A percentile compares a stretch with the other conserved stretches of the same genome.
phyloP scores from a whole-genome alignment of 2,113 vertebrate genomes.

The Zonotrichia leucophrys region DNA sequence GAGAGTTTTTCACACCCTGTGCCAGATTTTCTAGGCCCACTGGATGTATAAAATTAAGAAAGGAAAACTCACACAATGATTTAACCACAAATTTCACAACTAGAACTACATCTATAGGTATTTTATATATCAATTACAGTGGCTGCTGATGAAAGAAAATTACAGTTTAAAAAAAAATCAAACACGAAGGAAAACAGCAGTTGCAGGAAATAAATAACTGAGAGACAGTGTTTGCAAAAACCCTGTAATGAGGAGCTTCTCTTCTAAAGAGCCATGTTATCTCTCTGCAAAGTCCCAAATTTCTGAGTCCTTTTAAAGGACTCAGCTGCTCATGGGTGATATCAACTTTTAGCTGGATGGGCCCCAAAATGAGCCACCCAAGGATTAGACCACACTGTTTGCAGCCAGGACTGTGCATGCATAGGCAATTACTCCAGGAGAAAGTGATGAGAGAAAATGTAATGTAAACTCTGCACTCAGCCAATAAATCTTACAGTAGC shows the following conservation, averaged over 20 bases:
- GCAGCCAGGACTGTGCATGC: slow-evolving; percentile 59
- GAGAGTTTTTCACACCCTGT: not conserved
- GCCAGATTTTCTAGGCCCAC: not conserved
- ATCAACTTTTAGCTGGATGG: slow-evolving; percentile 39
- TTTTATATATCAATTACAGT: slow-evolving; percentile 27
- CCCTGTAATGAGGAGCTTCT: not conserved
- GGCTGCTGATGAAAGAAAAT: slow-evolving; percentile 46
- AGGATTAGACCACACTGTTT: slow-evolving; percentile 62
- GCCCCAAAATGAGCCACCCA: slow-evolving; percentile 59
- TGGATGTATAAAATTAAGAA: not conserved
- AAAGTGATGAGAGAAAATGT: slow-evolving; percentile 69
- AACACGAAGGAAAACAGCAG: slow-evolving; percentile 5
- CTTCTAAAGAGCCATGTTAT: not conserved
- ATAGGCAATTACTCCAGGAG: slow-evolving; percentile 57
- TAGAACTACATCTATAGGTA: not conserved
- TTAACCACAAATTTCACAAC: slow-evolving; percentile 22
- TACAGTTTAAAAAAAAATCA: not conserved
- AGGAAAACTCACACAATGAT: not conserved
- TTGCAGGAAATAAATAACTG: not conserved
- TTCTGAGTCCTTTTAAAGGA: slow-evolving; percentile 25
- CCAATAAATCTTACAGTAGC: slow-evolving; percentile 70
- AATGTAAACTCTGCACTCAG: slow-evolving; percentile 64
- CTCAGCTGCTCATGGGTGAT: slow-evolving; percentile 49
- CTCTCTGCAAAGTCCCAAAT: slow-evolving; percentile 1
- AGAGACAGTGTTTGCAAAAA: not conserved